phyloP scores from a whole-genome alignment of 2,797 vertebrate species.

The Lepus oiostolus region DNA sequence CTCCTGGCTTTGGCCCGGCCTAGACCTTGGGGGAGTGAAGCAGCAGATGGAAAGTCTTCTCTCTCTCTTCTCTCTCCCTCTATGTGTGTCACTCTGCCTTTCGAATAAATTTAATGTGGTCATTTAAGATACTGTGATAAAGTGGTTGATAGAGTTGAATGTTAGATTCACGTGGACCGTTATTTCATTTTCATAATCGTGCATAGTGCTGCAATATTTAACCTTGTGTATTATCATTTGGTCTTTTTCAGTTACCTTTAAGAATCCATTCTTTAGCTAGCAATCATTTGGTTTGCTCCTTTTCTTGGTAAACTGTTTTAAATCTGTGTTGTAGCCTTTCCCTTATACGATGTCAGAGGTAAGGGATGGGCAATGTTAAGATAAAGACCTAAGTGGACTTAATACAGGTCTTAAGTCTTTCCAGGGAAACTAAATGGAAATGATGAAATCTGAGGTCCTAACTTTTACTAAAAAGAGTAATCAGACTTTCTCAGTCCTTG shows the following conservation, averaged over 20 bases:
- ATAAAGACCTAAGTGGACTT: constrained; percentile 5
- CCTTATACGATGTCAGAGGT: not conserved
- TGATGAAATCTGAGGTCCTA: not conserved
- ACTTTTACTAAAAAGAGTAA: not conserved
- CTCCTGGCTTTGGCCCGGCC: no score
- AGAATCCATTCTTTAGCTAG: not conserved
- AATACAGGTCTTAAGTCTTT: constrained; percentile 27
- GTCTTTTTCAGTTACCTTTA: not conserved
- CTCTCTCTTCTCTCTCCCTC: no score
- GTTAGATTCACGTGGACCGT: not conserved
- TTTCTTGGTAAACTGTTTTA: not conserved
- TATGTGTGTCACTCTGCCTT: no score
- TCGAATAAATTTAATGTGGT: no score
- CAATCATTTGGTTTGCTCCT: not conserved
- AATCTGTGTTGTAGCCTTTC: not conserved
- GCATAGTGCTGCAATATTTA: not conserved
- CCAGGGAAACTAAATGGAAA: not conserved
- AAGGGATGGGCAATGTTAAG: not conserved
- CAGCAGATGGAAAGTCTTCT: no score
- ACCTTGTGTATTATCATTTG: not conserved
- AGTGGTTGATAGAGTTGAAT: not conserved
- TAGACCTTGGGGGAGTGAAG: no score
- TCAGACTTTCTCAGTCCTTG: not conserved
- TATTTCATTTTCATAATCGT: not conserved
- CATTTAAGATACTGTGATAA: not conserved